A percentile compares a stretch with the other conserved stretches of the same genome.
Evolutionary conservation across 2,113 vertebrate species (phyloP).

Genomic region (Heterotis niloticus): DNA sequence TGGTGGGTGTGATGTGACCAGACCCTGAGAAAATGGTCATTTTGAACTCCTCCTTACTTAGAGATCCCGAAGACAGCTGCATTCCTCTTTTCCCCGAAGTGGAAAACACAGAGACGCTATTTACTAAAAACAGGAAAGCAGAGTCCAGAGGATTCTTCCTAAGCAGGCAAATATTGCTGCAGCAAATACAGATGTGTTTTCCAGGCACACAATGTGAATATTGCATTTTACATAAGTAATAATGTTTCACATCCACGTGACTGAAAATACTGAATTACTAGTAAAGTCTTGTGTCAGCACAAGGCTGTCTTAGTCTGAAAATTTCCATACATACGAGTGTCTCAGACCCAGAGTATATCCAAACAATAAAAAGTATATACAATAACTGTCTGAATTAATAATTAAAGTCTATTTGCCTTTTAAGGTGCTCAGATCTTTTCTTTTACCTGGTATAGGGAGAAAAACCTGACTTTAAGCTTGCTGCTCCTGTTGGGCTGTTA

Average conservation of each 20-base stretch:
- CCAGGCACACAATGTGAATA: neutral
- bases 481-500: slow-evolving; percentile 59
- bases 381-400: neutral
- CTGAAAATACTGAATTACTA: too few species aligned
- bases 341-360: too few species aligned
- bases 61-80: slow-evolving; percentile 39
- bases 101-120: neutral
- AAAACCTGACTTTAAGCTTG: slow-evolving; percentile 56
- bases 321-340: too few species aligned
- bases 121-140: slow-evolving; percentile 20
- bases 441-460: slow-evolving; percentile 40
- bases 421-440: neutral
- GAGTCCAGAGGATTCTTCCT: slow-evolving; percentile 49
- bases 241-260: too few species aligned
- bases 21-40: slow-evolving; percentile 46
- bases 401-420: neutral
- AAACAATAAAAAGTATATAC: too few species aligned
- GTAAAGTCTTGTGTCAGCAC: too few species aligned
- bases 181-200: neutral
- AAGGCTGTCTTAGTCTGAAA: too few species aligned
- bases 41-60: slow-evolving; percentile 47
- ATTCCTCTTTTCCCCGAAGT: slow-evolving; percentile 45
- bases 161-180: slow-evolving; percentile 49
- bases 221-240: neutral
- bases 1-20: neutral